These are phyloP conservation scores for Meganola albula DNA, from an alignment of 2,888 invertebrate species.

Conservation along the genomic window DNA sequence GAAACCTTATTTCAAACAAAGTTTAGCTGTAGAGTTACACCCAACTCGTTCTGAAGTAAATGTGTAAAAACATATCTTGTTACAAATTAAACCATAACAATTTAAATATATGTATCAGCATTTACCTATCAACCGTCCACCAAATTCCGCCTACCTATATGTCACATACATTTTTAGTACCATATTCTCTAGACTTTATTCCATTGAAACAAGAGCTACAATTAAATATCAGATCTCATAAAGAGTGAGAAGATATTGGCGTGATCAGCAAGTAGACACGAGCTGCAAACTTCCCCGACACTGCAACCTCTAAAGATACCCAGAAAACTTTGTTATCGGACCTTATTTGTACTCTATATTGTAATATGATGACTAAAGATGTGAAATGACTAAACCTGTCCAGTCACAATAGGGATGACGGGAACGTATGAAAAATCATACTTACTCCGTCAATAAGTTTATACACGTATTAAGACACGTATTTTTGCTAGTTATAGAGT, in stretches of 20 bases:
- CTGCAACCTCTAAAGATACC: conserved; percentile 37
- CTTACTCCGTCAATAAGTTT: no score
- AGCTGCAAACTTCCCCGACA: conserved; percentile 55
- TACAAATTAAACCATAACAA: conserved; percentile 9
- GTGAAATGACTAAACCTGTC: no score
- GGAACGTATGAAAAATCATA: no score
- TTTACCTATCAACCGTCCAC: conserved; percentile 24
- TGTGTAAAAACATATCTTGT: no score
- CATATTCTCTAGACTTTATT: conserved; percentile 9
- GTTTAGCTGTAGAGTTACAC: no score
- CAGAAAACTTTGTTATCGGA: conserved; percentile 29
- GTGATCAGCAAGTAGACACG: conserved; percentile 65
- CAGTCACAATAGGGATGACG: no score
- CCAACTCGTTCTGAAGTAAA: no score
- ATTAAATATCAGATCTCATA: neutral
- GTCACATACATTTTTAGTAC: no score
- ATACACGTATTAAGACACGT: no score
- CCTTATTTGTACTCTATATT: conserved; percentile 37
- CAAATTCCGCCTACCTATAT: conserved; percentile 15
- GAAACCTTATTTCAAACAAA: no score
- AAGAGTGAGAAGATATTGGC: conserved; percentile 47
- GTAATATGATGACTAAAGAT: no score
- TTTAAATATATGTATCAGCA: conserved; percentile 15
- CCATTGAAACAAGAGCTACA: conserved; percentile 1
- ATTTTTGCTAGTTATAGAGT: no score